Base-by-base conservation (phyloP, 1,140 invertebrate genomes). In the Onthophagus taurus region DNA sequence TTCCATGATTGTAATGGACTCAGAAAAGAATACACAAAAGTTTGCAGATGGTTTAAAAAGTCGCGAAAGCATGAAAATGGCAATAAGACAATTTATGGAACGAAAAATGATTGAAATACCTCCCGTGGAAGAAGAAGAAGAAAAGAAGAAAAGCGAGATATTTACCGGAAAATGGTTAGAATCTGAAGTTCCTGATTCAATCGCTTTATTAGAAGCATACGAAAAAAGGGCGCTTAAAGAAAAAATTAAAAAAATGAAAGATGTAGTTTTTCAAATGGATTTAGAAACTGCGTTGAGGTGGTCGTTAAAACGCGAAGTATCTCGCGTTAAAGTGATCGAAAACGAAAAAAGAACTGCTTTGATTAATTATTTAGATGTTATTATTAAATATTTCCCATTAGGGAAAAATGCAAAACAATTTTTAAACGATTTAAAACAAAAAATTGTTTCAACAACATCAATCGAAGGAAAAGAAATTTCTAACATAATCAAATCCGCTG, bases 231-330 rank as follows among this genome's bases (percentile, higher is more conserved):
- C 31, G 44, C 44, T 55, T 30, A 45, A 57, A 33, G 20, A 65
- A 38, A 58, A 54, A 51, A 52, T 65, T 2, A 62, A 59, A 51
- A 48, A 58, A 47, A 58, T 65, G 54, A 54, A 18, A 13, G 77
- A 81, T 57, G 54, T 67, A 7, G 69, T 91, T 1, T 90, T 83
- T 60, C 85, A 91, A 67, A 72, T 78, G 39, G 92, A 97, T 65
- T 63, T 97, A 33, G 88, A 94, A 65, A 85, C 80, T 58, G 81
- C 86, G 0, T 54, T 96, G 8, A 73, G 77, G 52, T 88, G 84
- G 58, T 80, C 81, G 9, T 69, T 96, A 4, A 73, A 74, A 48
- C 81, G 88, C 52, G 93, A 97, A 72, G 75, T 97, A 7, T 68
- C 78, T 7, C 69, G 80, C 41, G 68, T 74, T 31, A 79, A 79